A percentile compares a stretch with the other conserved stretches of the same genome.
phyloP scores from a whole-genome alignment of 2,888 invertebrate genomes.

The Acrocera orbiculus region DNA sequence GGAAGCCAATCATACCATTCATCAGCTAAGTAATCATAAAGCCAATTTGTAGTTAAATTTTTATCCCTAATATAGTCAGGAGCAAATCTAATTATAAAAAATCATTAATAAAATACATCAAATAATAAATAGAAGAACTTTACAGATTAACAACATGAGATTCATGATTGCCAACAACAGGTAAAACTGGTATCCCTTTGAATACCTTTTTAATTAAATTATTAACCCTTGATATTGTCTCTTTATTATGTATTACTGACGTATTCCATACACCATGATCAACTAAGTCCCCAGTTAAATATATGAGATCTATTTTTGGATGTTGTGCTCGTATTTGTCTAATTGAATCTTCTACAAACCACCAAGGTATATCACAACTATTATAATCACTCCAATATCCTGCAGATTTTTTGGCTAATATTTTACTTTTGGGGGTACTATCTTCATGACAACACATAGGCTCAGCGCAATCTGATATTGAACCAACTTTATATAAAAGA shows the following conservation, averaged over 20 bases:
- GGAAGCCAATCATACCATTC: conserved; percentile 55
- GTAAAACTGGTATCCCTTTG: conserved; percentile 43
- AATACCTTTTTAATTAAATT: conserved; percentile 38
- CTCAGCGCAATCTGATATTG: conserved; percentile 52
- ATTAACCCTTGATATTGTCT: conserved; percentile 37
- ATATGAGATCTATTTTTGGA: conserved; percentile 45
- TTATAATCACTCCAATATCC: conserved; percentile 71
- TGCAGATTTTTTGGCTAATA: conserved; percentile 32
- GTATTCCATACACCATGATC: conserved; percentile 84
- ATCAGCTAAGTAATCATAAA: conserved; percentile 53
- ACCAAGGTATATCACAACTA: conserved; percentile 57
- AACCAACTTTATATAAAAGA: conserved; percentile 46
- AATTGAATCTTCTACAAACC: conserved; percentile 48
- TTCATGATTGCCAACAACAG: conserved; percentile 70
- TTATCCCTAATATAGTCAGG: conserved; percentile 34
- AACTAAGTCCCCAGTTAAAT: conserved; percentile 75
- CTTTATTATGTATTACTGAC: conserved; percentile 41
- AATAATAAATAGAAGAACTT: conserved; percentile 21
- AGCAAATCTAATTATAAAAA: conserved; percentile 37
- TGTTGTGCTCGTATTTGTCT: conserved; percentile 39
- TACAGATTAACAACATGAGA: conserved; percentile 69
- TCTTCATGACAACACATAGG: conserved; percentile 49
- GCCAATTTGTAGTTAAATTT: conserved; percentile 46
- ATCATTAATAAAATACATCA: not conserved
- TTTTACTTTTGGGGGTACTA: conserved; percentile 8